A percentile compares a stretch with the other conserved stretches of the same genome.
Evolutionary conservation across 2,888 invertebrate genomes (phyloP).

Genomic region (Eutolmus rufibarbis): DNA sequence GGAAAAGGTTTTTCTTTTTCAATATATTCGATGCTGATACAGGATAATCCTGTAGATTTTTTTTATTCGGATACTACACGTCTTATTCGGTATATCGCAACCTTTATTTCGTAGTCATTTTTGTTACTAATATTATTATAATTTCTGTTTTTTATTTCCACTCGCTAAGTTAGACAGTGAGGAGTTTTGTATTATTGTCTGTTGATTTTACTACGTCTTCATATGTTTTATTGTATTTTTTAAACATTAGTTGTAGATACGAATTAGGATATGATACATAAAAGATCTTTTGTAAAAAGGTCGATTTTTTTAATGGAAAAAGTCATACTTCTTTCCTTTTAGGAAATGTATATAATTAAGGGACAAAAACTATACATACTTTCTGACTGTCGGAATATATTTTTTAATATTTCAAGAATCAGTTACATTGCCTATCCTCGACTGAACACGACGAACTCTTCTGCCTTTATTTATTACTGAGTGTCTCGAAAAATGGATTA

Average conservation of each 20-base stretch:
- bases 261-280: conserved; percentile 2
- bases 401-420: background rate
- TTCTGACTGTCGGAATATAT: background rate
- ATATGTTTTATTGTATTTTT: conserved; percentile 42
- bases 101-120: conserved; percentile 46
- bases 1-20: background rate
- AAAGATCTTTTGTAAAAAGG: conserved; percentile 43
- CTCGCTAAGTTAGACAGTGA: conserved; percentile 43
- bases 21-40: background rate
- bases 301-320: conserved; percentile 38
- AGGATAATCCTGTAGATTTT: background rate
- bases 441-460: background rate
- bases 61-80: background rate
- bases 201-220: conserved; percentile 44
- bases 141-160: conserved; percentile 47
- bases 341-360: conserved; percentile 42
- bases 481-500: background rate
- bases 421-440: background rate
- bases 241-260: conserved; percentile 10
- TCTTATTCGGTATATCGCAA: conserved; percentile 36
- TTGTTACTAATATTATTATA: conserved; percentile 49
- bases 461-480: background rate
- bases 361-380: background rate
- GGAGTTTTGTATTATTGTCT: conserved; percentile 42
- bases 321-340: conserved; percentile 36